Conservation (phyloP, 2,113 vertebrate species). For the Corythornis cristatus region DNA sequence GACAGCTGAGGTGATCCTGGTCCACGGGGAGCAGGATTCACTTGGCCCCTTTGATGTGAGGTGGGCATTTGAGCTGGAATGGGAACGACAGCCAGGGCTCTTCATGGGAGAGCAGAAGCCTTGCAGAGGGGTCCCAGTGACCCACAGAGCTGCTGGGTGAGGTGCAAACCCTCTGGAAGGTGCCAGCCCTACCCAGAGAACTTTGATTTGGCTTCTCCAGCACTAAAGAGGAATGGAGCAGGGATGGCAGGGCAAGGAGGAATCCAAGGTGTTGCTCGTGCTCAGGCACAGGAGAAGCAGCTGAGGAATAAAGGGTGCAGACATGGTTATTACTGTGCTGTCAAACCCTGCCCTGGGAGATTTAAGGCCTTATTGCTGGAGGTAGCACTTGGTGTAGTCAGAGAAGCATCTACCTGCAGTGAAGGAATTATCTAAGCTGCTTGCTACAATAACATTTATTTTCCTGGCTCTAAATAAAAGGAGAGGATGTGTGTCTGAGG, state of each 20-base stretch:
- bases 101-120: background rate
- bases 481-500: background rate
- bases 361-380: constrained; percentile 13
- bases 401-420: background rate
- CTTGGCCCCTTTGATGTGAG: background rate
- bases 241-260: background rate
- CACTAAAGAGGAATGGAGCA: background rate
- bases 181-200: background rate
- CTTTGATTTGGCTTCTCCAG: background rate
- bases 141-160: background rate
- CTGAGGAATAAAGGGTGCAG: background rate
- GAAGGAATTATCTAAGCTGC: constrained; percentile 25
- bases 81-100: background rate
- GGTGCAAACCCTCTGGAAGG: background rate
- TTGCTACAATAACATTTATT: constrained; percentile 1
- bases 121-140: background rate
- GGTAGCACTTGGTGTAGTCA: background rate
- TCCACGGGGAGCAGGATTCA: no score
- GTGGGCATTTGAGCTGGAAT: background rate
- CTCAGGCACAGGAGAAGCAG: background rate
- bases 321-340: constrained; percentile 26
- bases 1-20: background rate
- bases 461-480: constrained; percentile 2
- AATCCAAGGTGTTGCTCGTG: background rate
- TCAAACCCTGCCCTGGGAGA: constrained; percentile 29